phyloP scores from a whole-genome alignment of 2,888 invertebrate genomes.

The Sesamia inferens region DNA sequence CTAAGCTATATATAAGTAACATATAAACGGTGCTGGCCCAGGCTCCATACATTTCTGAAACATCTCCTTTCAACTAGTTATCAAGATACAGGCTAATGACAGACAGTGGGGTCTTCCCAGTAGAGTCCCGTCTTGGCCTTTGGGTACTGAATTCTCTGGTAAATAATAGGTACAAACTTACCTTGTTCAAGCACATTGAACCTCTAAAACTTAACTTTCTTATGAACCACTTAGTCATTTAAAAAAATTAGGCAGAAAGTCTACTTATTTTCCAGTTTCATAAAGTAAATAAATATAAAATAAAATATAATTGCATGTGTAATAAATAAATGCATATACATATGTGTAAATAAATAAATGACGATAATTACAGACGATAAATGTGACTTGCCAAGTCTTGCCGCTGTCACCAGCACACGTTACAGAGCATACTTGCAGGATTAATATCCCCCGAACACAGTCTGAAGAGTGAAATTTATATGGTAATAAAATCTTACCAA shows the following conservation, averaged over 20 bases:
- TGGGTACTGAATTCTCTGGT: no score
- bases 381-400: constrained; percentile 5
- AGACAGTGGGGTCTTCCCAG: no score
- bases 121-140: no score
- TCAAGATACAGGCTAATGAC: no score
- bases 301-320: no score
- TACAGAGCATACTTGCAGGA: constrained; percentile 8
- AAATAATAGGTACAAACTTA: neutral
- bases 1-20: no score
- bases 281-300: no score
- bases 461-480: constrained; percentile 42
- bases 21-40: no score
- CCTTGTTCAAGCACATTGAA: neutral
- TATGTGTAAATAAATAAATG: neutral
- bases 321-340: no score
- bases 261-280: neutral
- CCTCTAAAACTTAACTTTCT: neutral
- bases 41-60: no score
- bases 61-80: no score
- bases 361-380: neutral
- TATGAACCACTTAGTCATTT: neutral
- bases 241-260: neutral
- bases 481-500: constrained; percentile 34
- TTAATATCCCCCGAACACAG: constrained; percentile 20
- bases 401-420: constrained; percentile 33